Percentiles rank a stretch among this genome's conserved stretches.
phyloP scores from a whole-genome alignment of 2,888 invertebrate species.

The Colostygia pectinataria region DNA sequence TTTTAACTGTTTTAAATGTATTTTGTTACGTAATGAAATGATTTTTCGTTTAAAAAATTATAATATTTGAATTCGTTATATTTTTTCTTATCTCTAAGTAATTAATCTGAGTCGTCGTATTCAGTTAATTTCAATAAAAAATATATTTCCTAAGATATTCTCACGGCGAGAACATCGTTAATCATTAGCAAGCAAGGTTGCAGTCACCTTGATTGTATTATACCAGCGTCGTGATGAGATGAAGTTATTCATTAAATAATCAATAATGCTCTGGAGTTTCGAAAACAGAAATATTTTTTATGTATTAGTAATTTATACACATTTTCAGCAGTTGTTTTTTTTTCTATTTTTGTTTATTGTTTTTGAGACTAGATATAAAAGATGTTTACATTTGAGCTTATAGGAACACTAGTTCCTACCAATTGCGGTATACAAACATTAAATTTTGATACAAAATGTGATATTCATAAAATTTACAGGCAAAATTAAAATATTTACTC shows the following conservation, averaged over 20 bases:
- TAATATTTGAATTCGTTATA: slow-evolving; percentile 20
- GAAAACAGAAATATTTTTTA: slow-evolving; percentile 35
- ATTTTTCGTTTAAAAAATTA: too few species aligned
- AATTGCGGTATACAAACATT: too few species aligned
- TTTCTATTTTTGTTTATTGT: too few species aligned
- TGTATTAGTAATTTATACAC: slow-evolving; percentile 23
- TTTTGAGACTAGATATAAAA: too few species aligned
- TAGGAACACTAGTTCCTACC: too few species aligned
- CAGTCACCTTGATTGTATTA: slow-evolving; percentile 55
- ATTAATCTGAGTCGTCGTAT: slow-evolving; percentile 55
- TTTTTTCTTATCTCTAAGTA: slow-evolving; percentile 35
- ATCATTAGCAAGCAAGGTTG: slow-evolving; percentile 63
- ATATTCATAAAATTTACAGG: too few species aligned
- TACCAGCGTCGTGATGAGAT: slow-evolving; percentile 42
- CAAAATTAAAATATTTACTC: too few species aligned
- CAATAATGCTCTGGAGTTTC: slow-evolving; percentile 34
- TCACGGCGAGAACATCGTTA: slow-evolving; percentile 54
- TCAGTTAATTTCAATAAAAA: slow-evolving; percentile 27
- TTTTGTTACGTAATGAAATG: too few species aligned
- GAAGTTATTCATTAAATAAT: slow-evolving; percentile 46
- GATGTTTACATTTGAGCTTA: too few species aligned
- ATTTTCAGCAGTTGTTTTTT: too few species aligned
- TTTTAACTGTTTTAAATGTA: too few species aligned
- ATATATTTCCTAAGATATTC: slow-evolving; percentile 49
- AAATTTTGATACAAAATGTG: too few species aligned